Conservation (phyloP, 2,888 invertebrate species). For the Aelia acuminata region DNA sequence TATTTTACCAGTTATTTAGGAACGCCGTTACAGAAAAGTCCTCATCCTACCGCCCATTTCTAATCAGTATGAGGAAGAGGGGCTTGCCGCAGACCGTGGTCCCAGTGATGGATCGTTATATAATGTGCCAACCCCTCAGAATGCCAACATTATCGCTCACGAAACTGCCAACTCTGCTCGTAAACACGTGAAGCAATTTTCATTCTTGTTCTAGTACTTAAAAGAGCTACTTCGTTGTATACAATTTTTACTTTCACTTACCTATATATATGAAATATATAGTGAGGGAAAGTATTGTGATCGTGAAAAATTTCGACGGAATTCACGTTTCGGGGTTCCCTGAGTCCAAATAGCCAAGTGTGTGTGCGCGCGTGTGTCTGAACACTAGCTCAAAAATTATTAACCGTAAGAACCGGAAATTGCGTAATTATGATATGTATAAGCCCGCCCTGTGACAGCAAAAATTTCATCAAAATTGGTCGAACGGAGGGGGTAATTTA, state of each 20-base stretch:
- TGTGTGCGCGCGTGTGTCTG: no score
- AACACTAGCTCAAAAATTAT: no score
- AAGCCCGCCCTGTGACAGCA: no score
- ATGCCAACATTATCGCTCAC: conserved; percentile 30
- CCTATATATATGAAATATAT: no score
- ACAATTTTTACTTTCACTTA: background rate
- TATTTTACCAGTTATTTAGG: background rate
- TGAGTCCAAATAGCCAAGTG: no score
- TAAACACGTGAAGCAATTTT: conserved; percentile 37
- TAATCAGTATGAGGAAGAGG: background rate
- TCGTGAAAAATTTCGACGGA: no score
- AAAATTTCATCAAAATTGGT: no score
- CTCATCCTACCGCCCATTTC: background rate
- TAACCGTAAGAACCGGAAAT: no score
- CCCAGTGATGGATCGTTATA: conserved; percentile 21
- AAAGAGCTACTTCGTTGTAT: background rate
- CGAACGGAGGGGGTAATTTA: no score
- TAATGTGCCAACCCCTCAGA: conserved; percentile 26
- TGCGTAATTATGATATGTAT: no score
- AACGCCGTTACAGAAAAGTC: background rate
- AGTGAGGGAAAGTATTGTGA: no score
- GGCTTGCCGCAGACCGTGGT: background rate
- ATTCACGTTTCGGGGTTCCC: no score
- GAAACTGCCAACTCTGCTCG: conserved; percentile 36
- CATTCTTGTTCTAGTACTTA: conserved; percentile 34